Evolutionary conservation across 2,888 invertebrate genomes (phyloP).

Genomic region (Endomychus coccineus): DNA sequence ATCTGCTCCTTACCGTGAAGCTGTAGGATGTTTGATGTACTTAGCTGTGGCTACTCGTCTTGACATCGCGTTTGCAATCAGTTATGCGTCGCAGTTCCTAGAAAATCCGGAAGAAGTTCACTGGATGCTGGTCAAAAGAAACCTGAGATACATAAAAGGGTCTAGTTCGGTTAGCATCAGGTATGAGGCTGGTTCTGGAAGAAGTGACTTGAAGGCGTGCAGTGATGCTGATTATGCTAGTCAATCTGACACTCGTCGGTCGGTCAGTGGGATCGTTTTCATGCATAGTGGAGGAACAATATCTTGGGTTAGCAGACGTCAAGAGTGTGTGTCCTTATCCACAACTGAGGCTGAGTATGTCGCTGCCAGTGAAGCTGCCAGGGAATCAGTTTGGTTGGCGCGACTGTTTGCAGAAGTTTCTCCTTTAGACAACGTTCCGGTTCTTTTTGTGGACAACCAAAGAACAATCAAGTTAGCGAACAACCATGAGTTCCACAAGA

Average conservation of each 20-base stretch:
- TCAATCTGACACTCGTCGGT: constrained; percentile 17
- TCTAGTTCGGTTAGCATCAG: too few relatives aligned
- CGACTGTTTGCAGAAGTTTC: constrained; percentile 18
- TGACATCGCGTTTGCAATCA: constrained; percentile 19
- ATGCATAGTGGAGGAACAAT: constrained; percentile 23
- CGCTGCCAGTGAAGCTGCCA: constrained; percentile 27
- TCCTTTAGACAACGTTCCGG: constrained; percentile 11
- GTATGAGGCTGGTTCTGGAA: too few relatives aligned
- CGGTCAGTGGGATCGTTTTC: constrained; percentile 20
- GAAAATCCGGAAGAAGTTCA: constrained; percentile 7
- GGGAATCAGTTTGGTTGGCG: constrained; percentile 29
- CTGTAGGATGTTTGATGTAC: constrained; percentile 21
- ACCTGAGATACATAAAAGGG: too few relatives aligned
- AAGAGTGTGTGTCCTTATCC: constrained; percentile 29
- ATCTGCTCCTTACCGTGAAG: constrained; percentile 18
- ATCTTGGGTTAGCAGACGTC: constrained; percentile 29
- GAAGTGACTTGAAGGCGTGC: constrained; percentile 17
- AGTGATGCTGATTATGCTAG: constrained; percentile 24
- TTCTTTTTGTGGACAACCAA: constrained; percentile 23
- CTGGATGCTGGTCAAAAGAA: too few relatives aligned
- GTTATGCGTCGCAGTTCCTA: constrained; percentile 8
- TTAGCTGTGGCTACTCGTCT: constrained; percentile 19
- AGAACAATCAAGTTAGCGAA: too few relatives aligned
- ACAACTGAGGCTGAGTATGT: constrained; percentile 32
- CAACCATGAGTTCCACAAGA: constrained; percentile 22